Evolutionary conservation across 2,113 vertebrate species (phyloP).

Genomic region (Pluvialis apricaria): DNA sequence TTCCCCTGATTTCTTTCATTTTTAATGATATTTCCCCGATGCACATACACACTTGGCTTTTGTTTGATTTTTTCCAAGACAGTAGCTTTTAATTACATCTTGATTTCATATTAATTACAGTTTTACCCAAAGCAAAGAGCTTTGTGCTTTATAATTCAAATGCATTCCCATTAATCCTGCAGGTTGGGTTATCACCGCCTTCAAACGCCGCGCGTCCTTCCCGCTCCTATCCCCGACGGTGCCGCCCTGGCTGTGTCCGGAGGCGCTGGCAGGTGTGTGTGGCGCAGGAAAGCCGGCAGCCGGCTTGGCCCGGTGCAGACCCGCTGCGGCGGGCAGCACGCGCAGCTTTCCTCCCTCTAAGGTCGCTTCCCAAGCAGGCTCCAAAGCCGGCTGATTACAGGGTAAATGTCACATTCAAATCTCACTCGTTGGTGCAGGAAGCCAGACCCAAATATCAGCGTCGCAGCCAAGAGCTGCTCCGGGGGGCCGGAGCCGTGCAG

Average conservation of each 20-base stretch:
- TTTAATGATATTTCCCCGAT: background rate
- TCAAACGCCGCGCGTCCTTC: background rate
- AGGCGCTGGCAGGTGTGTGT: background rate
- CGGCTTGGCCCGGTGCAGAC: fast-evolving
- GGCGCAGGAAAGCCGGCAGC: background rate
- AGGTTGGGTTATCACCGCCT: background rate
- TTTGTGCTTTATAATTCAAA: conserved; percentile 22
- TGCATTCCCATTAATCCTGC: background rate
- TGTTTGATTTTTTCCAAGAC: conserved; percentile 23
- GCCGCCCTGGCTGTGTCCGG: background rate
- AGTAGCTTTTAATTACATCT: conserved; percentile 52
- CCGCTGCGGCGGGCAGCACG: background rate
- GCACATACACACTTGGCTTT: background rate
- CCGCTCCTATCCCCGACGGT: background rate
- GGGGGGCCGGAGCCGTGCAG: fast-evolving
- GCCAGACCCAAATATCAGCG: background rate
- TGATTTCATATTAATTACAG: conserved; percentile 42
- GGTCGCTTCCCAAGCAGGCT: background rate
- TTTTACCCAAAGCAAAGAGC: conserved; percentile 21
- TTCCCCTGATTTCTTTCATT: background rate
- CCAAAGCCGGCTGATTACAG: background rate
- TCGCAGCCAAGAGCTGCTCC: background rate
- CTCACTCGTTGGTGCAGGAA: background rate
- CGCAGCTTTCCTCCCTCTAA: background rate
- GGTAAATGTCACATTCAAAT: background rate